These are phyloP conservation scores for Triplophysa dalaica DNA, from an alignment of 2,113 vertebrate species.

Conservation along the genomic window DNA sequence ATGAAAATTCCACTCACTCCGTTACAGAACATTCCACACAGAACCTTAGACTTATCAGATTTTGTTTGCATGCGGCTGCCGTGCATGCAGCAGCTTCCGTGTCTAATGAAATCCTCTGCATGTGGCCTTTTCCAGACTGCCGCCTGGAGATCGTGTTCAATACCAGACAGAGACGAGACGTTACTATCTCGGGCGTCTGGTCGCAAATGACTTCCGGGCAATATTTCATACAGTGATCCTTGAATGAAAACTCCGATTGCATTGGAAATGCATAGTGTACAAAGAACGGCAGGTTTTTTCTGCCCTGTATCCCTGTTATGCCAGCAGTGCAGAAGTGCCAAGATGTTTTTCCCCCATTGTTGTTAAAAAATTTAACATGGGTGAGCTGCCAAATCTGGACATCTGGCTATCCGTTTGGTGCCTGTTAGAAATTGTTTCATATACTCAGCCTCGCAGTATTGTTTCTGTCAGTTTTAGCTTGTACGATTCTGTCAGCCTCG, in stretches of 20 bases:
- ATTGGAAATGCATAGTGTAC: background rate
- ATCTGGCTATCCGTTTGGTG: conserved; percentile 29
- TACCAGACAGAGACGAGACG: background rate
- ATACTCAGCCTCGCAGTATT: conserved; percentile 42
- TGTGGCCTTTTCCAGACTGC: conserved; percentile 27
- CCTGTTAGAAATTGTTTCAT: conserved; percentile 32
- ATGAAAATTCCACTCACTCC: background rate
- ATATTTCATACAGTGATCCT: background rate
- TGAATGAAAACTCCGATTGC: background rate
- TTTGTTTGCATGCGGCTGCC: conserved; percentile 1
- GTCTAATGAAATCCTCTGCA: background rate
- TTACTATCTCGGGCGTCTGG: background rate
- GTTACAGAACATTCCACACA: conserved; percentile 33
- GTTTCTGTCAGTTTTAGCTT: conserved; percentile 12
- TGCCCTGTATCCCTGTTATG: conserved; percentile 9
- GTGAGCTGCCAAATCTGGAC: conserved; percentile 22
- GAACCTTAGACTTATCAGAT: background rate
- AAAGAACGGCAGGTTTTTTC: conserved; percentile 19
- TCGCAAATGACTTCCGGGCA: conserved; percentile 8
- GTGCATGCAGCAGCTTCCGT: background rate
- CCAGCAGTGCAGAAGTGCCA: conserved; percentile 48
- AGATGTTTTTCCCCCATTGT: background rate
- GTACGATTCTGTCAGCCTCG: background rate
- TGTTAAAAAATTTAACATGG: conserved; percentile 12
- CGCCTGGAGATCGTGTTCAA: background rate